These are phyloP conservation scores for Phortica variegata DNA, from an alignment of 1,140 invertebrate genomes.

Conservation along the genomic window DNA sequence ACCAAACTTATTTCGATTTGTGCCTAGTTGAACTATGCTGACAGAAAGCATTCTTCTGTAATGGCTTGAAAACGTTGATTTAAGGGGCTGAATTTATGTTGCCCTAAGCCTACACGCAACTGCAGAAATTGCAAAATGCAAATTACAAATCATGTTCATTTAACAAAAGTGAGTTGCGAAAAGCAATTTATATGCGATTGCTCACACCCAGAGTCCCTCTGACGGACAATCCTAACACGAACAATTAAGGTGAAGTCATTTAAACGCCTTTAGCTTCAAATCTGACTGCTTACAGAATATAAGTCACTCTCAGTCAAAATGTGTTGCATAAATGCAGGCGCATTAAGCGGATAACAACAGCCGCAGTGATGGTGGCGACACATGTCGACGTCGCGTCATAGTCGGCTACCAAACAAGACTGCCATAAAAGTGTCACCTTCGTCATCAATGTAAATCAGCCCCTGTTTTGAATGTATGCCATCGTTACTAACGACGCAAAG, in stretches of 20 bases:
- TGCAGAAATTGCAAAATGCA: conserved; percentile 33
- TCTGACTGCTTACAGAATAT: conserved; percentile 19
- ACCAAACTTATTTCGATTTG: conserved; percentile 10
- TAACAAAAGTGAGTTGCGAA: conserved; percentile 18
- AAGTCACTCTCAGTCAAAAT: no score
- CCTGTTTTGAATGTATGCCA: no score
- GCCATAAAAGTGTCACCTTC: no score
- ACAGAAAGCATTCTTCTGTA: no score
- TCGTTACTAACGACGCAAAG: no score
- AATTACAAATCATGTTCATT: conserved; percentile 32
- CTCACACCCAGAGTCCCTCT: no score
- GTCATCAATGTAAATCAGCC: no score
- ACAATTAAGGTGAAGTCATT: conserved; percentile 35
- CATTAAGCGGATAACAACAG: no score
- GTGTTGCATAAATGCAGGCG: no score
- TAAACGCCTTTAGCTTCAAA: conserved; percentile 34
- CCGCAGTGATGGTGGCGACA: no score
- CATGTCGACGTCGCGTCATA: no score
- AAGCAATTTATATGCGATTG: conserved; percentile 20
- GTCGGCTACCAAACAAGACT: no score
- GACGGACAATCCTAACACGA: conserved; percentile 10
- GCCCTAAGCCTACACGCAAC: conserved; percentile 1
- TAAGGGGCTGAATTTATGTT: conserved; percentile 6
- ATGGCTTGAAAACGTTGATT: background rate
- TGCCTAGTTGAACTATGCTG: background rate